phyloP scores from a whole-genome alignment of 2,888 invertebrate genomes.

The Deladenus siricidicola region DNA sequence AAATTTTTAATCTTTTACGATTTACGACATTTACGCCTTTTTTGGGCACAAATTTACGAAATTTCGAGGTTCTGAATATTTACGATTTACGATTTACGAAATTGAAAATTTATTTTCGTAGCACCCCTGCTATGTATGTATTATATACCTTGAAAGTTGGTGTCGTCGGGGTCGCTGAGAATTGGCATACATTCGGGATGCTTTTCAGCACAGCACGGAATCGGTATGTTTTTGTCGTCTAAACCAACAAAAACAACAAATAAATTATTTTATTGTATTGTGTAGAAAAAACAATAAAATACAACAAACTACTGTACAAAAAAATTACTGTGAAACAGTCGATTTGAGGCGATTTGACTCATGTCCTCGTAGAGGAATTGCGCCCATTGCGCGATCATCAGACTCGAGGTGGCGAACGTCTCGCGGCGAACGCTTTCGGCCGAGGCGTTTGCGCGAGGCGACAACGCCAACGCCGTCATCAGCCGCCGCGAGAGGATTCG shows the following conservation, averaged over 20 bases:
- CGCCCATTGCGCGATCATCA: conserved; percentile 62
- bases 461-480: conserved; percentile 18
- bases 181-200: conserved; percentile 82
- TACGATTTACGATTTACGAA: too few species aligned
- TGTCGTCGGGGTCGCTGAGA: conserved; percentile 66
- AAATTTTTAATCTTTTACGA: too few species aligned
- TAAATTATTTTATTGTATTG: conserved; percentile 20
- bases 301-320: too few species aligned
- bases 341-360: conserved; percentile 59
- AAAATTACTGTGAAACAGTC: conserved; percentile 63
- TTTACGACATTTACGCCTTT: too few species aligned
- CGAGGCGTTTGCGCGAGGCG: conserved; percentile 1
- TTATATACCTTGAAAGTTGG: conserved; percentile 14
- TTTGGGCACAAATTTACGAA: too few species aligned
- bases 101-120: too few species aligned
- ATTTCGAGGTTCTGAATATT: too few species aligned
- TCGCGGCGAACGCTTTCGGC: too few species aligned
- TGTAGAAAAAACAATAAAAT: background rate
- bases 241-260: too few species aligned
- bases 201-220: conserved; percentile 66
- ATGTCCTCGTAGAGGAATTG: conserved; percentile 52
- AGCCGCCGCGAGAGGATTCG: conserved; percentile 25
- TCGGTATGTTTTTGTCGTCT: conserved; percentile 66
- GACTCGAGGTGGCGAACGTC: conserved; percentile 65
- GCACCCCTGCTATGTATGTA: too few species aligned